These are phyloP conservation scores for Myripristis jacobus DNA, from an alignment of 2,797 vertebrate genomes.

Conservation along the genomic window DNA sequence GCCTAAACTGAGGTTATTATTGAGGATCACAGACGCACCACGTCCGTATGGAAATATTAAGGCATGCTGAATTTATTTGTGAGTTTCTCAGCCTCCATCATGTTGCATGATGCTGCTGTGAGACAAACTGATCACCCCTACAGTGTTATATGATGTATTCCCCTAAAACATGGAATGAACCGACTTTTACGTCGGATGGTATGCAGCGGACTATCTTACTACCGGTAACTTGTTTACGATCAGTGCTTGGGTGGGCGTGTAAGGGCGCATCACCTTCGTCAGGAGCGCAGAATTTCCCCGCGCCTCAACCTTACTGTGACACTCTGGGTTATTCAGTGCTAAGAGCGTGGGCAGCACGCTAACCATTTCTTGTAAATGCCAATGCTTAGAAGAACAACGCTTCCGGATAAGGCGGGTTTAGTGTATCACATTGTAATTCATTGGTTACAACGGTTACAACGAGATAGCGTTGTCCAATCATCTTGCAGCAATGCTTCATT, in stretches of 20 bases:
- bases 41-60: too few species aligned
- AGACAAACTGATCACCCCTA: too few species aligned
- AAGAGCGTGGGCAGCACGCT: conserved; percentile 60
- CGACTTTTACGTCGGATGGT: too few species aligned
- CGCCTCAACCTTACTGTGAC: conserved; percentile 65
- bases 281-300: conserved; percentile 67
- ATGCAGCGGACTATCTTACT: too few species aligned
- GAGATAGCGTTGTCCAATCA: conserved; percentile 40
- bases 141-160: too few species aligned
- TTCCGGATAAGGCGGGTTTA: conserved; percentile 52
- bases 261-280: conserved; percentile 1
- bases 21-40: too few species aligned
- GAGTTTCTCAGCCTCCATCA: too few species aligned
- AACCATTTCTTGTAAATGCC: conserved; percentile 90
- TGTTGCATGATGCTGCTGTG: too few species aligned
- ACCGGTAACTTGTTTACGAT: conserved; percentile 7
- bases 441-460: conserved; percentile 66
- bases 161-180: too few species aligned
- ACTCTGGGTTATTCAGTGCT: conserved; percentile 43
- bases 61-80: too few species aligned
- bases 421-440: background rate
- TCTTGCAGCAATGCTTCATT: conserved; percentile 52
- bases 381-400: conserved; percentile 79
- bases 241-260: conserved; percentile 37
- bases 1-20: too few species aligned